Evolutionary conservation across 92 coral and sea anemone species (phyloP).

Genomic region (Isaurus tuberculatus): DNA sequence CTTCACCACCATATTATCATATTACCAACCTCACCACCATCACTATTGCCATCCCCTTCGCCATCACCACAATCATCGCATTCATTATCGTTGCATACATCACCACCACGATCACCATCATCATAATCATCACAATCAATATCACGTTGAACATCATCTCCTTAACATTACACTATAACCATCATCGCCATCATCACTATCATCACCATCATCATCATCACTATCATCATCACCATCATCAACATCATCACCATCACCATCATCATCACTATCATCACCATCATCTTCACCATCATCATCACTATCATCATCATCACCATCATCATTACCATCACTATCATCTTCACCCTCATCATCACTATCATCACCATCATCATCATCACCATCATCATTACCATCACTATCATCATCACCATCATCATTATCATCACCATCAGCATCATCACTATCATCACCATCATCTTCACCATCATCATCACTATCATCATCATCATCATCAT

Average conservation of each 20-base stretch:
- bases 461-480: background rate
- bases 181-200: background rate
- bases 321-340: background rate
- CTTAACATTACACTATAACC: background rate
- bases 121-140: background rate
- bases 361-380: background rate
- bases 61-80: background rate
- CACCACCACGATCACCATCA: no score
- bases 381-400: constrained; percentile 1
- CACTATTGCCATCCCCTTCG: no score
- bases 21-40: background rate
- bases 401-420: constrained; percentile 4
- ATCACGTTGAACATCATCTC: background rate
- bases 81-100: background rate
- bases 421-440: background rate
- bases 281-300: background rate
- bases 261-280: background rate
- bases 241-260: background rate
- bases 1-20: background rate
- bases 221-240: constrained; percentile 2
- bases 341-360: background rate
- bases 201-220: background rate
- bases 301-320: background rate
- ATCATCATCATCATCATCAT: no score
- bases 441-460: constrained; percentile 26